phyloP scores from a whole-genome alignment of 2,888 invertebrate genomes.

The Cosmopolites sordidus region DNA sequence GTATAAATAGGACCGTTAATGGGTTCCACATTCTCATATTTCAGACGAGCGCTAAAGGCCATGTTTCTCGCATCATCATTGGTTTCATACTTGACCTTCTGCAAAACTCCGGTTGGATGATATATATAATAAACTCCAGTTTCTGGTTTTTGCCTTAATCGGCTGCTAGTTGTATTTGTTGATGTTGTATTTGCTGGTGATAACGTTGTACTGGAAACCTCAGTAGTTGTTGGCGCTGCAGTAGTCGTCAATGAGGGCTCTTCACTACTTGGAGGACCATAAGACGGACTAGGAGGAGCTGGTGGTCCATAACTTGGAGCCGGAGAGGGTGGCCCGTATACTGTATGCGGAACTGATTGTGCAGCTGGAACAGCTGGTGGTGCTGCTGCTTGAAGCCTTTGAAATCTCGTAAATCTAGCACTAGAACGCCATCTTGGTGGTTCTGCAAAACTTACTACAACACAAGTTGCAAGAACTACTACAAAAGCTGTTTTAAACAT shows the following conservation, averaged over 20 bases:
- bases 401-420: constrained; percentile 9
- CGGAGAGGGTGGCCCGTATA: constrained; percentile 16
- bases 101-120: constrained; percentile 59
- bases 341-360: constrained; percentile 7
- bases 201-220: neutral
- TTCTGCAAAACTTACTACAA: constrained; percentile 6
- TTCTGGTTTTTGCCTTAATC: constrained; percentile 27
- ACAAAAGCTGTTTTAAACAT: neutral
- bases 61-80: constrained; percentile 54
- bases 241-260: neutral
- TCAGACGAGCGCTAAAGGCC: constrained; percentile 62
- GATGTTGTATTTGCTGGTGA: constrained; percentile 1
- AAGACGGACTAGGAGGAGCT: constrained; percentile 17
- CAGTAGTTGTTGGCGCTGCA: neutral
- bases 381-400: constrained; percentile 14
- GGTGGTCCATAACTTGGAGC: constrained; percentile 16
- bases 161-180: constrained; percentile 1
- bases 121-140: constrained; percentile 62
- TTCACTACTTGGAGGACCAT: constrained; percentile 14
- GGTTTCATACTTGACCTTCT: constrained; percentile 59
- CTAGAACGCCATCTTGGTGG: constrained; percentile 12
- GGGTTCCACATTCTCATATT: constrained; percentile 60
- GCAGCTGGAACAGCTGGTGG: constrained; percentile 1
- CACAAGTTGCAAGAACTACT: constrained; percentile 7
- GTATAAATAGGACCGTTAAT: constrained; percentile 61